Conservation (phyloP, 2,888 invertebrate species). For the Pandemis cinnamomeana region DNA sequence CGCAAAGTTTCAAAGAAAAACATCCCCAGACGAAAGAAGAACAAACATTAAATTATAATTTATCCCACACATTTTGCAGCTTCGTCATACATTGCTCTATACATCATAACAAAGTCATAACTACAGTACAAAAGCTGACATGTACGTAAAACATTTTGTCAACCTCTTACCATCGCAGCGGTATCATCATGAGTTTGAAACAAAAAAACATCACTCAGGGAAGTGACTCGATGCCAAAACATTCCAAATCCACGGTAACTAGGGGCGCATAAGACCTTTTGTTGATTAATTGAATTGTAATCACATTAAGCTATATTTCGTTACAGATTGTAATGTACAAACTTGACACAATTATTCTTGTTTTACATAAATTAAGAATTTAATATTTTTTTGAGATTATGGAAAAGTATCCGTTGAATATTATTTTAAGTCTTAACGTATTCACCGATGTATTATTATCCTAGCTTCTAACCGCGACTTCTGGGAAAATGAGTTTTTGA, state of each 20-base stretch:
- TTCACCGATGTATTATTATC: no score
- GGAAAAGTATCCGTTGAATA: no score
- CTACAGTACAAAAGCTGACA: background rate
- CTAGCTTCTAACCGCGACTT: no score
- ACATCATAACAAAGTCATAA: no score
- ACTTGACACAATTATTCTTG: background rate
- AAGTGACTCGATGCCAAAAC: background rate
- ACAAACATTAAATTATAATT: constrained; percentile 10
- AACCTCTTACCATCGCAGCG: constrained; percentile 1
- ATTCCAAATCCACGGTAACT: constrained; percentile 6
- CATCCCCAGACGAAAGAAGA: constrained; percentile 21
- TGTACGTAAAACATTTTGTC: constrained; percentile 3
- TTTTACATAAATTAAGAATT: no score
- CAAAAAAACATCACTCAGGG: constrained; percentile 30
- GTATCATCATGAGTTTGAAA: constrained; percentile 10
- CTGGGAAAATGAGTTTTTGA: no score
- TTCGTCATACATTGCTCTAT: constrained; percentile 13
- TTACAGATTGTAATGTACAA: background rate
- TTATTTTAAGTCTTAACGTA: no score
- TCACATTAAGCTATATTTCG: constrained; percentile 62
- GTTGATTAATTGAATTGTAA: constrained; percentile 53
- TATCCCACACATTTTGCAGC: no score
- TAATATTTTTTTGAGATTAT: no score
- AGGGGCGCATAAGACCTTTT: constrained; percentile 41
- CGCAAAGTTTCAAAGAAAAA: constrained; percentile 26